A percentile compares a stretch with the other conserved stretches of the same genome.
phyloP scores from a whole-genome alignment of 2,888 invertebrate genomes.

The Dexiosoma caninum region DNA sequence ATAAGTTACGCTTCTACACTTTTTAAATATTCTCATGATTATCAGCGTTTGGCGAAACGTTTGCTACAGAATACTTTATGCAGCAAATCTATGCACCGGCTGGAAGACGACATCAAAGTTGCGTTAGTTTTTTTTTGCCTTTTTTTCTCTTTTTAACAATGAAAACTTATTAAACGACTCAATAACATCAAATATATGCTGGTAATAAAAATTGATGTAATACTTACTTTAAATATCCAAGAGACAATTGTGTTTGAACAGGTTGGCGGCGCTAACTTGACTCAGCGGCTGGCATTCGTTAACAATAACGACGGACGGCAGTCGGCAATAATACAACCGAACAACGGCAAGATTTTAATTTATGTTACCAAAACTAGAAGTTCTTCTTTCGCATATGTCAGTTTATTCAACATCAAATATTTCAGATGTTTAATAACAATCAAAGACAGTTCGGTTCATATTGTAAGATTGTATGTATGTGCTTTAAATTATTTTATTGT shows the following conservation, averaged over 20 bases:
- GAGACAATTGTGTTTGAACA: slow-evolving; percentile 57
- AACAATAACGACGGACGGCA: slow-evolving; percentile 57
- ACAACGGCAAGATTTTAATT: slow-evolving; percentile 22
- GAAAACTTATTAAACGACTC: slow-evolving; percentile 71
- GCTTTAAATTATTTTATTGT: background rate
- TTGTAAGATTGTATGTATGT: slow-evolving; percentile 5
- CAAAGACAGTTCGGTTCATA: slow-evolving; percentile 42
- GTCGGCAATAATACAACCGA: slow-evolving; percentile 37
- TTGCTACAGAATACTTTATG: background rate
- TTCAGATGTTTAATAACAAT: slow-evolving; percentile 58
- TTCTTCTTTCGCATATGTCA: slow-evolving; percentile 60
- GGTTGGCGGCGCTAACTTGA: slow-evolving; percentile 56
- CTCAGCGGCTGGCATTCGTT: slow-evolving; percentile 31
- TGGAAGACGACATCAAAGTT: slow-evolving; percentile 16
- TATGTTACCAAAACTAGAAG: slow-evolving; percentile 59
- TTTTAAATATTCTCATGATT: slow-evolving; percentile 52
- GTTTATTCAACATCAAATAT: slow-evolving; percentile 59
- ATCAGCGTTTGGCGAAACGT: background rate
- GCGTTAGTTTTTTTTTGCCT: slow-evolving; percentile 31
- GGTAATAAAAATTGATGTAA: slow-evolving; percentile 75
- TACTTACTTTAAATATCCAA: slow-evolving; percentile 67
- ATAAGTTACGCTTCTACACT: slow-evolving; percentile 31
- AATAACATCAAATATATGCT: slow-evolving; percentile 76
- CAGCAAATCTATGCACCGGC: background rate
- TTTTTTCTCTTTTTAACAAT: too few species aligned